Conservation (phyloP, 2,888 invertebrate species). For the Philereme transversata region DNA sequence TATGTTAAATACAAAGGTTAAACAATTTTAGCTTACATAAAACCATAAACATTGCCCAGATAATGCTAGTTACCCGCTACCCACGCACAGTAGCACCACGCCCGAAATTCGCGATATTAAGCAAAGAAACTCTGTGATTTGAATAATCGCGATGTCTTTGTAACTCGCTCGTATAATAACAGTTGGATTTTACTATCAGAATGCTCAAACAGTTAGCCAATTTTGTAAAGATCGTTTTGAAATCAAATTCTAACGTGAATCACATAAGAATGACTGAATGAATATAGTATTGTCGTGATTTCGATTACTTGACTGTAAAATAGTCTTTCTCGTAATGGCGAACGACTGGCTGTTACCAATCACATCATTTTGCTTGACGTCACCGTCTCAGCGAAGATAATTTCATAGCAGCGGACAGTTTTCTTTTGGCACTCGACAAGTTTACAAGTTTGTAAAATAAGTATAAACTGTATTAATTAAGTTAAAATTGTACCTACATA, state of each 20-base stretch:
- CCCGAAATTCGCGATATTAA: conserved; percentile 23
- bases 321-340: too few relatives aligned
- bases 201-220: conserved; percentile 10
- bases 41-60: not conserved
- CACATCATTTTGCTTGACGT: too few relatives aligned
- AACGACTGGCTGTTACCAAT: too few relatives aligned
- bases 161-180: conserved; percentile 49
- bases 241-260: conserved; percentile 11
- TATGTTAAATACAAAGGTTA: not conserved
- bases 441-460: too few relatives aligned
- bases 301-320: too few relatives aligned
- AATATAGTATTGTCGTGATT: too few relatives aligned
- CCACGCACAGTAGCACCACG: conserved; percentile 36
- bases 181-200: conserved; percentile 43
- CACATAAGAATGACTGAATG: not conserved
- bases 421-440: too few relatives aligned
- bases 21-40: not conserved
- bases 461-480: too few relatives aligned
- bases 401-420: too few relatives aligned
- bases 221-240: conserved; percentile 13
- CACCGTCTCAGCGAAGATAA: too few relatives aligned
- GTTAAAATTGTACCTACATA: too few relatives aligned
- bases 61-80: not conserved
- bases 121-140: conserved; percentile 40
- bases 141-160: conserved; percentile 51